phyloP scores from a whole-genome alignment of 2,113 vertebrate genomes.

The Ciconia boyciana region DNA sequence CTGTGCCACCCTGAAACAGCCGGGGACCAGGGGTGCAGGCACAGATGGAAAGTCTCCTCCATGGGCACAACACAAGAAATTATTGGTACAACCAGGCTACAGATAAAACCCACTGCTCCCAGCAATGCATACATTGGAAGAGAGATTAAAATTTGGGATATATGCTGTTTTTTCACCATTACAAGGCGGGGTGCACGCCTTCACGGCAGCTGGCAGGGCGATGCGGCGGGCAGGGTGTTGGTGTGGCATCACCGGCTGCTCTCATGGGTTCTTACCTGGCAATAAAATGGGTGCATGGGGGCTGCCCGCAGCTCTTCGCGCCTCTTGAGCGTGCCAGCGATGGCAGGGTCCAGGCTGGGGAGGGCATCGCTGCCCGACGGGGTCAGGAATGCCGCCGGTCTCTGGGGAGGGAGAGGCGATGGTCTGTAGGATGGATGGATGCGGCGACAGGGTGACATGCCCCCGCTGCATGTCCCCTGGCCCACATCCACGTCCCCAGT shows the following conservation, averaged over 20 bases:
- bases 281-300: rapidly evolving
- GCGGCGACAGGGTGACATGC: background rate
- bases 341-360: slow-evolving; percentile 11
- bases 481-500: rapidly evolving
- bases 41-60: background rate
- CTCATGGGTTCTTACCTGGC: background rate
- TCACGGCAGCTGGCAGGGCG: rapidly evolving
- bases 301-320: background rate
- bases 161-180: rapidly evolving
- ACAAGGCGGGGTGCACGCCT: rapidly evolving
- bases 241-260: rapidly evolving
- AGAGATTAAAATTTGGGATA: background rate
- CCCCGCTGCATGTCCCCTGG: rapidly evolving
- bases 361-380: background rate
- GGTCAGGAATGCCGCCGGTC: slow-evolving; percentile 44
- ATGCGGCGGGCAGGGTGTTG: background rate
- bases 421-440: background rate
- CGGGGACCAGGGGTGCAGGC: rapidly evolving
- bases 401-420: slow-evolving; percentile 3
- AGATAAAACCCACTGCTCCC: background rate
- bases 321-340: background rate
- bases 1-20: background rate
- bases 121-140: rapidly evolving
- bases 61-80: no score
- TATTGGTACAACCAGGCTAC: background rate